These are phyloP conservation scores for Tor tambroides DNA, from an alignment of 2,113 vertebrate species.

Conservation along the genomic window DNA sequence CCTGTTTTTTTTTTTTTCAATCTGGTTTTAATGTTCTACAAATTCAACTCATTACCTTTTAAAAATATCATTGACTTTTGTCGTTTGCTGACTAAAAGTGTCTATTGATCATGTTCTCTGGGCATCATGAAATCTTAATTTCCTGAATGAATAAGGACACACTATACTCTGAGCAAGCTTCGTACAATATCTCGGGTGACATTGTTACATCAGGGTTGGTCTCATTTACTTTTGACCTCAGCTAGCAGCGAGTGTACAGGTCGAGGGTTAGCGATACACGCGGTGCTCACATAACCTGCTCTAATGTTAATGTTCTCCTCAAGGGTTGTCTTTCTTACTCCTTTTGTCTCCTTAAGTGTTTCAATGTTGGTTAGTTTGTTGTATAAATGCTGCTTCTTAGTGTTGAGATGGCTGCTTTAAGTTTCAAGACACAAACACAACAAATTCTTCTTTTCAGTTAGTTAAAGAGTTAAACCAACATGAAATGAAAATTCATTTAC, in stretches of 20 bases:
- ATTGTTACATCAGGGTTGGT: constrained; percentile 18
- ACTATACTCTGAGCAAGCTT: constrained; percentile 8
- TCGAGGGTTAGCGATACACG: background rate
- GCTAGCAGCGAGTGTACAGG: constrained; percentile 13
- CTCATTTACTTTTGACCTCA: constrained; percentile 31
- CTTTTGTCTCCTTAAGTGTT: constrained; percentile 20
- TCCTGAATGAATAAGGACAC: constrained; percentile 12
- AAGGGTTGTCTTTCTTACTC: constrained; percentile 12
- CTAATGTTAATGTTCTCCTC: background rate
- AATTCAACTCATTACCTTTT: background rate
- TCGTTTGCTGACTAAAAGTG: background rate
- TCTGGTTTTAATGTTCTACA: background rate
- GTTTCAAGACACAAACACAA: background rate
- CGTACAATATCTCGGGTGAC: constrained; percentile 63
- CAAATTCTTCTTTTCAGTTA: background rate
- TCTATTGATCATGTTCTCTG: background rate
- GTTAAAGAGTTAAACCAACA: background rate
- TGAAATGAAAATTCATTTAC: background rate
- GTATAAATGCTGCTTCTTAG: background rate
- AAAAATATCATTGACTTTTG: too few species aligned
- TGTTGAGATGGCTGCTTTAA: background rate
- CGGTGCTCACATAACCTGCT: background rate
- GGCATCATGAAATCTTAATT: constrained; percentile 36
- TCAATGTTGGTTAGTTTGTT: constrained; percentile 5
- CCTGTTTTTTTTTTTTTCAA: too few species aligned